These are phyloP conservation scores for Megathymus violae DNA, from an alignment of 1,140 invertebrate genomes.

Conservation along the genomic window DNA sequence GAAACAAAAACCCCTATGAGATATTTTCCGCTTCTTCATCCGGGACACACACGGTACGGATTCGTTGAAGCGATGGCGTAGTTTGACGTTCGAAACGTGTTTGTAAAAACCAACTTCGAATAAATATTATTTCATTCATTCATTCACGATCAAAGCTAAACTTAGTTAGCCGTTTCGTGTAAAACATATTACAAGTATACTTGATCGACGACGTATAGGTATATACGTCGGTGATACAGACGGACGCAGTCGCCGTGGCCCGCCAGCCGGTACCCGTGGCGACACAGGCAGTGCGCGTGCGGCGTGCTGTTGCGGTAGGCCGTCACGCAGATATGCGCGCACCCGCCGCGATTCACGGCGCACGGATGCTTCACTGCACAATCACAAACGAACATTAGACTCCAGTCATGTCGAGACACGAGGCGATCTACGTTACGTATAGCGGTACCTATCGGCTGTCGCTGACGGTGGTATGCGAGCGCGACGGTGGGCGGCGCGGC, in stretches of 20 bases:
- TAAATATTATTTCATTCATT: too few species aligned
- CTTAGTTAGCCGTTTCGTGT: too few species aligned
- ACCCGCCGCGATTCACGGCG: conserved; percentile 87
- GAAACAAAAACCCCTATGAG: too few species aligned
- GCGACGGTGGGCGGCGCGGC: conserved; percentile 83
- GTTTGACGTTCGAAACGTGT: too few species aligned
- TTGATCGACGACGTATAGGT: too few species aligned
- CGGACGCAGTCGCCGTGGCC: conserved; percentile 85
- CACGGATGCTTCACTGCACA: conserved; percentile 88
- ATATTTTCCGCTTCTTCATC: too few species aligned
- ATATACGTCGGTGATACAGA: conserved; percentile 71
- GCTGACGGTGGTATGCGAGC: conserved; percentile 89
- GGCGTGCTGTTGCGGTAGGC: conserved; percentile 58
- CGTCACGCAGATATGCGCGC: conserved; percentile 88
- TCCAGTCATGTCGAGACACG: too few species aligned
- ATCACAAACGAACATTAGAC: too few species aligned
- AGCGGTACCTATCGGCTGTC: conserved; percentile 86
- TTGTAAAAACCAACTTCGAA: too few species aligned
- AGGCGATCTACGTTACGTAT: neutral
- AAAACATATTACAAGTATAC: neutral
- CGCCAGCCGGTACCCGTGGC: conserved; percentile 86
- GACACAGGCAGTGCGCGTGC: conserved; percentile 87
- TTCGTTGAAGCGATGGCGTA: too few species aligned
- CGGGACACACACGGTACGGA: too few species aligned
- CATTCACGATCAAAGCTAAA: too few species aligned